Percentiles rank a stretch among this genome's conserved stretches.
Conservation (phyloP, 2,888 invertebrate genomes). For the Melieria picta region DNA sequence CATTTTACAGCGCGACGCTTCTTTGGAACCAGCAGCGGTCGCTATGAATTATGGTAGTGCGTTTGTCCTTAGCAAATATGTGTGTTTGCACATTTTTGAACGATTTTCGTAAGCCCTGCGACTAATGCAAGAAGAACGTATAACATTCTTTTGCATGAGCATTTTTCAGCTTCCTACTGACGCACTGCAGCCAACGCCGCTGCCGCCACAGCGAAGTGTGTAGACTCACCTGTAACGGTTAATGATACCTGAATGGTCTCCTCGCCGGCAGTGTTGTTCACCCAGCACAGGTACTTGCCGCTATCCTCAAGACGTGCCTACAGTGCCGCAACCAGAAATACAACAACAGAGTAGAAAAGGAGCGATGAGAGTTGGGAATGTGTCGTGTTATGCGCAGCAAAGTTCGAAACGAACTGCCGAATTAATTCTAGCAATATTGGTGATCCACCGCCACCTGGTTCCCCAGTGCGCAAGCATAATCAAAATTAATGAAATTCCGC, state of each 20-base stretch:
- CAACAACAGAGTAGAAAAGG: background rate
- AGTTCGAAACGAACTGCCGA: too few relatives aligned
- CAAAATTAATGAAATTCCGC: too few relatives aligned
- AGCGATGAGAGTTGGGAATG: too few relatives aligned
- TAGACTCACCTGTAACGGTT: conserved; percentile 76
- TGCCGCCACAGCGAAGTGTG: too few relatives aligned
- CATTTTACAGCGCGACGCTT: background rate
- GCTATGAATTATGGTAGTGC: too few relatives aligned
- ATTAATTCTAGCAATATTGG: too few relatives aligned
- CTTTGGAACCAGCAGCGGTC: background rate
- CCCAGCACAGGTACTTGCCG: conserved; percentile 89
- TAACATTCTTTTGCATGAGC: background rate
- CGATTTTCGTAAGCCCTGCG: background rate
- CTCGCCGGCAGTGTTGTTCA: conserved; percentile 88
- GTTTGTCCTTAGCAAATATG: background rate
- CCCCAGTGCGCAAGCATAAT: too few relatives aligned
- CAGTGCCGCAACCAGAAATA: background rate
- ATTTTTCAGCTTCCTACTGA: background rate
- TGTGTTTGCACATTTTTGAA: background rate
- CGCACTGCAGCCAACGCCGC: too few relatives aligned
- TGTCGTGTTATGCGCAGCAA: too few relatives aligned
- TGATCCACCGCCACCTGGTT: too few relatives aligned
- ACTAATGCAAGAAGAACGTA: background rate
- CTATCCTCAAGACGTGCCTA: conserved; percentile 77
- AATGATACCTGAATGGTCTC: conserved; percentile 81